Evolutionary conservation across 1,140 invertebrate species (phyloP), one percentile per base, ranked within the genome.

Genomic region (Drosophila saltans): DNA sequence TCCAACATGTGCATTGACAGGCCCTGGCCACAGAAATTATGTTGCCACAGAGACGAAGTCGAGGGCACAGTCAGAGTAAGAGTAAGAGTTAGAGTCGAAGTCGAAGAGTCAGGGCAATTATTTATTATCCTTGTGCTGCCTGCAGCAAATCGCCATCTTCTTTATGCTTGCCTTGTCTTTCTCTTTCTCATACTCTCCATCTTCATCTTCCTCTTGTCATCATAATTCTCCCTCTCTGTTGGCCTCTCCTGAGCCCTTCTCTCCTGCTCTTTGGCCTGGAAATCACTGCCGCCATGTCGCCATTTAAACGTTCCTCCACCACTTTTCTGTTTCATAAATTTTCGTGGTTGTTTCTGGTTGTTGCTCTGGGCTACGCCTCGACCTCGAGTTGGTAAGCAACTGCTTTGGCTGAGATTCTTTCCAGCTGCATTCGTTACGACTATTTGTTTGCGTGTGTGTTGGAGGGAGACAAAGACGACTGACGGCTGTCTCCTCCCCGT

Each of bases 41-140:
- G 82, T 82, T 86, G 83, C 75, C 82, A 86, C 52, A 70, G 68
- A 52, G 39, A 43, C 68, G 72, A 76, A 43, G 59, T 16, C 16
- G 16, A 16, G 40, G 45, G 60, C 64, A 69, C 64, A 56, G 59
- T 60, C 63, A 55, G 52, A 66, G 74, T 69, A 56, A 55, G 52
- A 66, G 74, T 69, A 56, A 66, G 56, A 73, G 8, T 52, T 26
- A 9, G 45, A 52, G 7, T 52, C 21, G 21, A 52, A 16, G 10
- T 52, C 39, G 21, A 24, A 68, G 63, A 61, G 69, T 40, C 33
- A 52, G 26, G 69, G 83, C 83, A 86, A 86, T 86, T 86, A 86
- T 86, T 86, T 86, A 88, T 86, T 83, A 86, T 86, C 83, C 83
- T 85, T 78, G 67, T 80, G 69, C 74, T 24, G 83, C 80, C 83